A percentile compares a stretch with the other conserved stretches of the same genome.
Conservation (phyloP, 2,888 invertebrate species). For the Dexiosoma caninum region DNA sequence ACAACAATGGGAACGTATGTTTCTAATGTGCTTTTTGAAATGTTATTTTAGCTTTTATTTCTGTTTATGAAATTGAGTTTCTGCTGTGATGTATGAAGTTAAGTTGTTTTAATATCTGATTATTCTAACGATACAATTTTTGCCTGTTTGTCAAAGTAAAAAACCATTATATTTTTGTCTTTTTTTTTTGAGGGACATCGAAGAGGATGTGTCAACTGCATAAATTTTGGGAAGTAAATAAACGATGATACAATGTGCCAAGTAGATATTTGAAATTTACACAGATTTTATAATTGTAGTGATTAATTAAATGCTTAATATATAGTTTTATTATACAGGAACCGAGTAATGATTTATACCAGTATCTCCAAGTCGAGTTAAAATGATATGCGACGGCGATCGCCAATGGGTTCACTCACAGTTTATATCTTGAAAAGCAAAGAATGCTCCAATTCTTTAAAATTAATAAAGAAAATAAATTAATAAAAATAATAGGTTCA, state of each 20-base stretch:
- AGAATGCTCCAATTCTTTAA: too few relatives aligned
- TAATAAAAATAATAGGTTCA: too few relatives aligned
- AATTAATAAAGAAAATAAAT: too few relatives aligned
- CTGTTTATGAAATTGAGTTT: slow-evolving; percentile 31
- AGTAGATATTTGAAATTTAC: slow-evolving; percentile 11
- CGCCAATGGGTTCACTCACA: too few relatives aligned
- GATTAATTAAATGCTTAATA: slow-evolving; percentile 8
- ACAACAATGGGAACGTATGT: slow-evolving; percentile 66
- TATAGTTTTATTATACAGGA: too few relatives aligned
- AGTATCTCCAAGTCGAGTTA: too few relatives aligned
- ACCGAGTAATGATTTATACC: too few relatives aligned
- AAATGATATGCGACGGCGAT: too few relatives aligned
- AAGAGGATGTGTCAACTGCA: slow-evolving; percentile 56
- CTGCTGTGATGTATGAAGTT: slow-evolving; percentile 49
- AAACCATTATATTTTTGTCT: slow-evolving; percentile 19
- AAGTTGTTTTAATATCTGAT: slow-evolving; percentile 49
- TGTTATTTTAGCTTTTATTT: slow-evolving; percentile 48
- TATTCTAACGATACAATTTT: slow-evolving; percentile 53
- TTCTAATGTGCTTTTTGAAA: slow-evolving; percentile 72
- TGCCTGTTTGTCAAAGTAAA: neutral
- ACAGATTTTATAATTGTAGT: neutral
- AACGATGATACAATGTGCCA: slow-evolving; percentile 7
- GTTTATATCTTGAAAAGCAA: too few relatives aligned
- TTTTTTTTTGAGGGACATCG: slow-evolving; percentile 39
- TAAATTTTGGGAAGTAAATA: slow-evolving; percentile 1